Base-by-base conservation (phyloP, 2,113 vertebrate species). In the Chamaea fasciata region DNA sequence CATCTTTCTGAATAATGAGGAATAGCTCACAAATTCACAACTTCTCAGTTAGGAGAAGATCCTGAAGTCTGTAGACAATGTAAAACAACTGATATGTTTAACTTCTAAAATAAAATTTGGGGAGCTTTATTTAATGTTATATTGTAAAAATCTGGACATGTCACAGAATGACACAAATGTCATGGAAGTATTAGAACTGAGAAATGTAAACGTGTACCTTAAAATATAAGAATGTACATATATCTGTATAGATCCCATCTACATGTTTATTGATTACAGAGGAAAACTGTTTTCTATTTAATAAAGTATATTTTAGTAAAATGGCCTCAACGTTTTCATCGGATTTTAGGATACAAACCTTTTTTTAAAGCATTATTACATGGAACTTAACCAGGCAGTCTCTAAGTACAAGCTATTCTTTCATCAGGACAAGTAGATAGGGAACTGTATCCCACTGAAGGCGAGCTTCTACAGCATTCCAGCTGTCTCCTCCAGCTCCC, bases 261-360 rank as follows among this genome's bases (percentile, higher is more conserved):
- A 50, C 55, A 31, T 78, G 28, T 77, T 90, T 93, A 52, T 80
- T 73, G 44, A 67, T 81, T 35, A 65, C 35, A 77, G 41, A 65
- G 15, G 17, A 19, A 74, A 89, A 92, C 74, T 79, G 75, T 53
- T 80, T 94, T 68, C 20, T 92, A 56, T 76, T 90, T 80, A 97
- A 95, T 97, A 93, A 96, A 97, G 8, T 81, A 6, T 95, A 83
- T 97, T 96, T 95, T 95, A 68, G 8, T 85, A 83, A 49, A 68
- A 64, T 37, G 13, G 27, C 42, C 35, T 93, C 57, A 65, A 9
- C 91, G 23, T 71, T 79, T 89, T 89, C 8, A 68, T 92, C 31
- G 37, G 8, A 24, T 80, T 49, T 31, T 35, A 52, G 33, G 18
- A n/a, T 68, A 47, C 46, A 87, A 55, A 53, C 73, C 21, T 80